These are phyloP conservation scores for Harpegnathos saltator DNA, from an alignment of 1,140 invertebrate species.

Conservation along the genomic window DNA sequence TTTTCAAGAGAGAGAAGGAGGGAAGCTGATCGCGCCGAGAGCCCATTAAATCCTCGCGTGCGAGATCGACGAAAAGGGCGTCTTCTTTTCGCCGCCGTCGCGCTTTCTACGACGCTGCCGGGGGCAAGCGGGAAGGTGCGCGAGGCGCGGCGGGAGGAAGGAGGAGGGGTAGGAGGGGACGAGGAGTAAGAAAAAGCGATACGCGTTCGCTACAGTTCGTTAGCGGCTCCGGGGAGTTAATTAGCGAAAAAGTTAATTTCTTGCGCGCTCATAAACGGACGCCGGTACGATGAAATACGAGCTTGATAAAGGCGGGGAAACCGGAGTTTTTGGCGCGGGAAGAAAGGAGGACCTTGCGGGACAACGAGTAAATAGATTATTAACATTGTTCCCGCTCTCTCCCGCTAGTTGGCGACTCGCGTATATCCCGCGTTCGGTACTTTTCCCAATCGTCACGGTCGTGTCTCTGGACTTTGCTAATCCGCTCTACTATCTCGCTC, in stretches of 20 bases:
- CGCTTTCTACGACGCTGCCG: slow-evolving; percentile 14
- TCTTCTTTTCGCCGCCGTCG: slow-evolving; percentile 26
- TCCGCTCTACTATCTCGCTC: too few relatives aligned
- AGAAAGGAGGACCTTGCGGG: slow-evolving; percentile 60
- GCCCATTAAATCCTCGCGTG: slow-evolving; percentile 39
- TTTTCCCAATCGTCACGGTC: too few relatives aligned
- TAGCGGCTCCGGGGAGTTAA: slow-evolving; percentile 83
- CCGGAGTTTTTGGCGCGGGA: slow-evolving; percentile 78
- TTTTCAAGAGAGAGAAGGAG: too few relatives aligned
- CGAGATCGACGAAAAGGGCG: slow-evolving; percentile 29
- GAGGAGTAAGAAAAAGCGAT: slow-evolving; percentile 73
- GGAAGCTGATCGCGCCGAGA: background rate
- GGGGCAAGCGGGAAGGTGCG: background rate
- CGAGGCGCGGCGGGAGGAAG: background rate
- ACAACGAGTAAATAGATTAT: slow-evolving; percentile 71
- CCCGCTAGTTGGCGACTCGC: too few relatives aligned
- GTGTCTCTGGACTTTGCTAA: too few relatives aligned
- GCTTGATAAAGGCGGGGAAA: slow-evolving; percentile 84
- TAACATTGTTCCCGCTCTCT: slow-evolving; percentile 63
- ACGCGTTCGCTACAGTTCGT: slow-evolving; percentile 81
- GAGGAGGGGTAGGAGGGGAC: background rate
- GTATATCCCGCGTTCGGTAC: too few relatives aligned
- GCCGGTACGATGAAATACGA: slow-evolving; percentile 84
- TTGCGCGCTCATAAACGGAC: slow-evolving; percentile 83
- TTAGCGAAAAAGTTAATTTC: slow-evolving; percentile 86